Conservation (phyloP, 1,140 invertebrate genomes). For the Panagrolaimus sp. region DNA sequence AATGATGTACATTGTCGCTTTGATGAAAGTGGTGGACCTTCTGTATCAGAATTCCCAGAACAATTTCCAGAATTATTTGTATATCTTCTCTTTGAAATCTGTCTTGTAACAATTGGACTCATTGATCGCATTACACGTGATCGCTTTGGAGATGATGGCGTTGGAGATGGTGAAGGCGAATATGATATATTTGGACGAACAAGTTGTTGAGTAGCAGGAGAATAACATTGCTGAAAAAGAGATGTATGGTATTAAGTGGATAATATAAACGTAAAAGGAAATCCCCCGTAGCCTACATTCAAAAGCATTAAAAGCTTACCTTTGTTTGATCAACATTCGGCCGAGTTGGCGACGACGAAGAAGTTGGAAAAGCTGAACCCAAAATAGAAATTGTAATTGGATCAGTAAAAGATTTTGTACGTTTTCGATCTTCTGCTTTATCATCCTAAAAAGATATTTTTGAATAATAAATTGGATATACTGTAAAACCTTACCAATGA, state of each 20-base stretch:
- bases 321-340: slow-evolving; percentile 36
- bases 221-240: slow-evolving; percentile 46
- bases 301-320: slow-evolving; percentile 20
- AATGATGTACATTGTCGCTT: background rate
- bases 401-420: slow-evolving; percentile 44
- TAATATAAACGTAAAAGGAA: no score
- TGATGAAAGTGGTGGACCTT: slow-evolving; percentile 12
- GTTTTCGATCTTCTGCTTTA: slow-evolving; percentile 40
- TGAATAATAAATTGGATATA: background rate
- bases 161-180: slow-evolving; percentile 32
- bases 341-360: slow-evolving; percentile 39
- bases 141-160: slow-evolving; percentile 23
- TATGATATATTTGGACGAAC: slow-evolving; percentile 43
- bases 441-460: slow-evolving; percentile 42
- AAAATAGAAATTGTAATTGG: slow-evolving; percentile 38
- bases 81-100: slow-evolving; percentile 43
- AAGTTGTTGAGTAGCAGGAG: slow-evolving; percentile 39
- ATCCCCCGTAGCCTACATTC: no score
- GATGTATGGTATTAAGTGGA: no score
- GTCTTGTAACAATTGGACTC: slow-evolving; percentile 42
- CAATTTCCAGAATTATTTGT: slow-evolving; percentile 32
- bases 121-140: slow-evolving; percentile 44
- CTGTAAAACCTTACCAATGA: slow-evolving; percentile 30
- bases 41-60: slow-evolving; percentile 41
- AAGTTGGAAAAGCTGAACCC: slow-evolving; percentile 41